phyloP scores from a whole-genome alignment of 2,797 vertebrate species.

The Chanos chanos region DNA sequence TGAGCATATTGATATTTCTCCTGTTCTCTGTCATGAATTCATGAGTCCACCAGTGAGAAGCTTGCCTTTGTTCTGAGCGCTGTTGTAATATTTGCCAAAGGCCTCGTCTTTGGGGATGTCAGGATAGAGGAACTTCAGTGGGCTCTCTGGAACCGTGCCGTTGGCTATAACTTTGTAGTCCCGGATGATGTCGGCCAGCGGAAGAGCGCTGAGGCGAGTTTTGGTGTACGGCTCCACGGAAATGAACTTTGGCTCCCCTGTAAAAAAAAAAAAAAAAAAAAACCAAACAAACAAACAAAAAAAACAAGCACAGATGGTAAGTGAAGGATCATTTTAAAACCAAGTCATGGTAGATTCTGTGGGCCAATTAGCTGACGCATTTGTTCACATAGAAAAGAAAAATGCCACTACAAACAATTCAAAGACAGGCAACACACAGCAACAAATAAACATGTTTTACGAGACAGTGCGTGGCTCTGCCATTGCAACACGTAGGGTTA shows the following conservation, averaged over 20 bases:
- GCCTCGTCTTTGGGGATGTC: constrained; percentile 94
- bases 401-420: too few relatives aligned
- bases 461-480: too few relatives aligned
- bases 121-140: constrained; percentile 92
- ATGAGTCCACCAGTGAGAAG: not conserved
- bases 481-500: too few relatives aligned
- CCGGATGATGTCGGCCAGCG: constrained; percentile 90
- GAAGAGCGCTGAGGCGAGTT: constrained; percentile 83
- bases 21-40: too few relatives aligned
- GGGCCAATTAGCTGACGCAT: too few relatives aligned
- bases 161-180: constrained; percentile 96
- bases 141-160: constrained; percentile 89
- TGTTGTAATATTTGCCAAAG: constrained; percentile 94
- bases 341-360: too few relatives aligned
- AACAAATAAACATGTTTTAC: too few relatives aligned
- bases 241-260: constrained; percentile 89
- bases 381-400: too few relatives aligned
- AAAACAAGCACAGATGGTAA: not conserved
- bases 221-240: constrained; percentile 98
- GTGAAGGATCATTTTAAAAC: not conserved
- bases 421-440: too few relatives aligned
- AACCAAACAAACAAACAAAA: not conserved
- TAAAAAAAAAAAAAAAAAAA: not conserved
- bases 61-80: constrained; percentile 85
- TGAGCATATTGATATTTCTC: too few relatives aligned